Evolutionary conservation across 2,888 invertebrate species (phyloP), one percentile per base, ranked within the genome.

Genomic region (Pyralis farinalis): DNA sequence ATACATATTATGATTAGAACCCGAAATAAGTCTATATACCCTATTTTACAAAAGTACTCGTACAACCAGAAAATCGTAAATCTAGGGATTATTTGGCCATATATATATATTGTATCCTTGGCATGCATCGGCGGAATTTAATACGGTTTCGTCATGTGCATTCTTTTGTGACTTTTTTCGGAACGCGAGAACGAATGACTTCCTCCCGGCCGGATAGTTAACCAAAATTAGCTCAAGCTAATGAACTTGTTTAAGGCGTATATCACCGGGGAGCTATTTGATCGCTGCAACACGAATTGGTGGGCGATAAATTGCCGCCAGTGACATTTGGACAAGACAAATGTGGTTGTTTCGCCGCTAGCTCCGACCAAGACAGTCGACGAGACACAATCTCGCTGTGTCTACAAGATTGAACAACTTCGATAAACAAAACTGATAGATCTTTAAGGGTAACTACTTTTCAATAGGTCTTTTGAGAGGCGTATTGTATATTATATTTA

Each of bases 321-420:
- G 72, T 71, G 73, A 70, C 74, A 65, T 57, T 46, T 51, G 58
- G 69, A 70, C 71, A 77, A 76, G 78, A 80, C 74, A 71, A 77
- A 80, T 47, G 49, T 20, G 44, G 39, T 36, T 42, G 42, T 37
- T 36, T 33, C 27, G 34, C 69, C 16, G 71, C 54, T 61, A 65
- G 61, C 66, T 67, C 7, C n/a, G n/a, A 16, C 2, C 12, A 12
- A 11, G 31, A 3, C 31, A 12, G 8, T 31, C 25, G 8, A 25
- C 25, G 10, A 32, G 33, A 33, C 39, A 39, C 39, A 33, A 32
- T 32, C 32, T 38, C 32, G 33, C 3, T 7, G 12, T 28, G 33
- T 33, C 32, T 28, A 33, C 37, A 37, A 30, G 37, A 31, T 29
- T 8, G 8, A 12, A 20, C 29, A 30, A 30, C 30, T 20, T 20